These are phyloP conservation scores for Eriosoma lanigerum DNA, from an alignment of 1,140 invertebrate genomes.

Conservation along the genomic window DNA sequence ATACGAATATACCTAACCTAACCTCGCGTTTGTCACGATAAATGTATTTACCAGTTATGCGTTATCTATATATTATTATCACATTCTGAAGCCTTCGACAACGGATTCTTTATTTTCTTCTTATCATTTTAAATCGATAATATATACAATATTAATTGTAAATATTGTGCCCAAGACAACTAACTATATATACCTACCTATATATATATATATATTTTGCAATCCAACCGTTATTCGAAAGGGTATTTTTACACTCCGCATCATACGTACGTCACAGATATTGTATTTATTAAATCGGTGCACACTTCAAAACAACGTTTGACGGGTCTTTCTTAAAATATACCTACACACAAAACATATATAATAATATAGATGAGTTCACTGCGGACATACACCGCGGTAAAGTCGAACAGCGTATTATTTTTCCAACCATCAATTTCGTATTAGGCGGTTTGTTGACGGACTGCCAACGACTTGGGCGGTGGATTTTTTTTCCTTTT, in stretches of 20 bases:
- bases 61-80: neutral
- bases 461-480: constrained; percentile 49
- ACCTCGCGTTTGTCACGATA: neutral
- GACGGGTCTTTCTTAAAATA: constrained; percentile 42
- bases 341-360: constrained; percentile 1
- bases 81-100: too few species aligned
- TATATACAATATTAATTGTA: too few species aligned
- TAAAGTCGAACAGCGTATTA: constrained; percentile 8
- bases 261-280: too few species aligned
- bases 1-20: too few species aligned
- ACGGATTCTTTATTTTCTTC: too few species aligned
- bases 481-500: constrained; percentile 36
- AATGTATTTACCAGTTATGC: neutral
- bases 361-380: too few species aligned
- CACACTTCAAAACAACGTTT: constrained; percentile 5
- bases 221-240: too few species aligned
- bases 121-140: too few species aligned
- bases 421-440: constrained; percentile 33
- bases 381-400: neutral
- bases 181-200: too few species aligned
- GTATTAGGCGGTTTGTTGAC: constrained; percentile 44
- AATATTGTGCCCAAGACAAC: too few species aligned
- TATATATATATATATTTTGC: too few species aligned
- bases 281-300: constrained; percentile 12
- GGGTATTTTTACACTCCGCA: neutral